Evolutionary conservation across 1,140 invertebrate species (phyloP), one percentile per base, ranked within the genome.

Genomic region (Araneus ventricosus): DNA sequence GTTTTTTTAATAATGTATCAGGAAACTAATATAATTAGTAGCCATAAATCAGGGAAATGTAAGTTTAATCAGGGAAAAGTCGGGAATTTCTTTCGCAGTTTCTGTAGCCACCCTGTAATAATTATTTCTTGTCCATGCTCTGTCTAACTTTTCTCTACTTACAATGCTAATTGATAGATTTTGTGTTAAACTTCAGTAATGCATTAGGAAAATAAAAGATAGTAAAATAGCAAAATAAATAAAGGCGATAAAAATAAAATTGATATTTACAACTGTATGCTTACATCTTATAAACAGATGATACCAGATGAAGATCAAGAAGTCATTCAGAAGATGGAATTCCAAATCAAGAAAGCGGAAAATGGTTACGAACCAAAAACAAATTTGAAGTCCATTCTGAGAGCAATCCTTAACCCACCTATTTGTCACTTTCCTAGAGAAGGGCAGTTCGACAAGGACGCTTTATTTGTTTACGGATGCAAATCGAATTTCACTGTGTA

Each of bases 261-360:
- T 37, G 45, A 17, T 67, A 67, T 24, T 67, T 67, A n/a, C 8
- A n/a, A 30, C 5, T 27, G 6, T 67, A n/a, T n/a, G 10, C 2
- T 39, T 52, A 52, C 17, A 52, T 14, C 17, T 52, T 52, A 22
- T 59, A 27, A 27, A 22, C 22, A 92, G 90, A 92, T 92, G 90
- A 92, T 92, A 37, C 90, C 90, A 24, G 90, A 92, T 75, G 90
- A 70, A 52, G 90, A 92, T 27, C 80, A 86, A 86, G 90, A 92
- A 59, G 61, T 92, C 2, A 92, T 92, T 37, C 17, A 67, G 27
- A 41, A 84, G 20, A 92, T 92, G 90, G 30, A 86, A 59, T 92
- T 92, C 52, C 61, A 80, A 17, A 70, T 92, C 17, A 85, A 75
- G 30, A 86, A 45, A 86, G 22, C 27, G 24, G 82, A 67, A 45